phyloP scores from a whole-genome alignment of 2,797 vertebrate genomes.

The Coreius guichenoti region DNA sequence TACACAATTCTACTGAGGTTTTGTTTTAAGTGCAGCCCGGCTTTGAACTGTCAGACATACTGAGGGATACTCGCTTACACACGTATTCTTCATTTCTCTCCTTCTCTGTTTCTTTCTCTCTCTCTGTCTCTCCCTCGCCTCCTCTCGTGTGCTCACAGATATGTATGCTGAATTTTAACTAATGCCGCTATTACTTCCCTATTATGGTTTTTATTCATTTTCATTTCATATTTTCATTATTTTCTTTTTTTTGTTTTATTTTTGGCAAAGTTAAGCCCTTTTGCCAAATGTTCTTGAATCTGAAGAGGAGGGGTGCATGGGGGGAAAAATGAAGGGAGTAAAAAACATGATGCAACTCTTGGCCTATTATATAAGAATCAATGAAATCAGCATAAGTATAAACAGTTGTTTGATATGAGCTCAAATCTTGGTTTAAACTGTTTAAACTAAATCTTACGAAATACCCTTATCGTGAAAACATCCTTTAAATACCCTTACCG shows the following conservation, averaged over 20 bases:
- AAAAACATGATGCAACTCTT: constrained; percentile 6
- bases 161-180: constrained; percentile 40
- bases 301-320: not conserved
- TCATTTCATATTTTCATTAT: not conserved
- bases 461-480: not conserved
- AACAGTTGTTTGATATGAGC: not conserved
- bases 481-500: not conserved
- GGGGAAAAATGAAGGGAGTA: not conserved
- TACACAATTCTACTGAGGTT: constrained; percentile 39
- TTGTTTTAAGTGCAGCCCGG: constrained; percentile 40
- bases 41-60: constrained; percentile 57
- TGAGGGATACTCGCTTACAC: constrained; percentile 34
- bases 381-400: not conserved
- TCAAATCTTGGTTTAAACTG: not conserved
- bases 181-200: not conserved
- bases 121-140: not conserved
- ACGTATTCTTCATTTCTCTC: constrained; percentile 34
- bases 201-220: not conserved
- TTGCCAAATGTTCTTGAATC: not conserved
- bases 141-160: constrained; percentile 6
- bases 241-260: not conserved
- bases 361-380: not conserved
- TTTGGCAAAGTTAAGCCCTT: not conserved
- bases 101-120: constrained; percentile 12
- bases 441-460: not conserved